These are phyloP conservation scores for Progne subis DNA, from an alignment of 2,113 vertebrate genomes.

Conservation along the genomic window DNA sequence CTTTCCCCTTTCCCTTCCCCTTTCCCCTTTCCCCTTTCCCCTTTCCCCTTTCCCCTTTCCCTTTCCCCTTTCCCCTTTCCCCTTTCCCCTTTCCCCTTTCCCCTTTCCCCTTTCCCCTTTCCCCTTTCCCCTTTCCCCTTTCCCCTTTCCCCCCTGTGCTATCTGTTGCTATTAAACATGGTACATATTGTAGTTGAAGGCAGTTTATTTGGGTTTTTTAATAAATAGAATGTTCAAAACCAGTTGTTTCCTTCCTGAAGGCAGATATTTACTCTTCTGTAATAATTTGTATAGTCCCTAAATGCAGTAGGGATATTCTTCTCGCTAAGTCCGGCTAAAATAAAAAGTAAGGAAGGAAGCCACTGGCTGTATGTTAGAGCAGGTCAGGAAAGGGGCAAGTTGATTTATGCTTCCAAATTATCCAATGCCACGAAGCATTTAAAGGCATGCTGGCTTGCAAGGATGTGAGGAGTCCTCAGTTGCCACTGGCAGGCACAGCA, in stretches of 20 bases:
- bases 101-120: background rate
- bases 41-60: no score
- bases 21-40: no score
- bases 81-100: background rate
- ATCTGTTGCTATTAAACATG: background rate
- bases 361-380: background rate
- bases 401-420: conserved; percentile 40
- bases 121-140: no score
- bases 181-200: background rate
- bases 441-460: background rate
- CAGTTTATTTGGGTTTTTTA: background rate
- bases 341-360: background rate
- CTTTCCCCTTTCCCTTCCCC: background rate
- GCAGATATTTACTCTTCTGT: background rate
- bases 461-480: background rate
- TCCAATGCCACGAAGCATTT: background rate
- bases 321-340: background rate
- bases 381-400: conserved; percentile 38
- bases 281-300: background rate
- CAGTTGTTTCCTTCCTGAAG: background rate
- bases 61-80: no score
- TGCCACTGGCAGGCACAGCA: background rate
- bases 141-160: background rate
- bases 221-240: background rate
- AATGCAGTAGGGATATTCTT: background rate